Percentiles rank a stretch among this genome's conserved stretches.
Evolutionary conservation across 2,113 vertebrate species (phyloP).

Genomic region (Myotis brandtii): DNA sequence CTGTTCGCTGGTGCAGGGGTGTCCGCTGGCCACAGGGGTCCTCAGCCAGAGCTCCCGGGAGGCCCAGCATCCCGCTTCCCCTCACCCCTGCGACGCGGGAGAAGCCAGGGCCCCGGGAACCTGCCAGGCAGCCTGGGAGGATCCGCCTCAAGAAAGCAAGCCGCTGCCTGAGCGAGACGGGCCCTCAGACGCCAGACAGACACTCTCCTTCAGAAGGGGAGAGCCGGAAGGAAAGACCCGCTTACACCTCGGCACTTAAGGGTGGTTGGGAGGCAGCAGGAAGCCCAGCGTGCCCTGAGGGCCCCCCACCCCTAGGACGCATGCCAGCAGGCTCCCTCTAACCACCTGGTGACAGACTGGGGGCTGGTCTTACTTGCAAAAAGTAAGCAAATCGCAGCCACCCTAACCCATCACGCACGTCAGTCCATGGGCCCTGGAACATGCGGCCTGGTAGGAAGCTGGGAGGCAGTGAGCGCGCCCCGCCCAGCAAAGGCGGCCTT

Average conservation of each 20-base stretch:
- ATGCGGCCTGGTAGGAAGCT: not conserved
- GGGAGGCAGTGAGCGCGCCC: fast-evolving
- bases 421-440: fast-evolving
- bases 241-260: conserved; percentile 70
- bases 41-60: not conserved
- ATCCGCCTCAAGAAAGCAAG: fast-evolving
- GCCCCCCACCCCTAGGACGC: conserved; percentile 67
- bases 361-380: conserved; percentile 54
- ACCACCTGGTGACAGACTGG: not conserved
- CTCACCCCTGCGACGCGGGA: not conserved
- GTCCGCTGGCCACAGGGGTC: not conserved
- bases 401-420: fast-evolving
- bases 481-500: not conserved
- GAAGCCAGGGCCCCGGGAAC: not conserved
- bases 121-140: not conserved
- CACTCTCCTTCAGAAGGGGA: not conserved
- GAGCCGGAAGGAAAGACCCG: conserved; percentile 66
- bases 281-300: conserved; percentile 68
- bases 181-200: not conserved
- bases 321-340: conserved; percentile 20
- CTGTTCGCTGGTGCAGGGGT: not conserved
- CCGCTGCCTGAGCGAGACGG: not conserved
- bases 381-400: conserved; percentile 30
- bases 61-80: not conserved
- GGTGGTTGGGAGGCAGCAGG: conserved; percentile 77